Percentiles rank a stretch among this genome's conserved stretches.
Evolutionary conservation across 2,113 vertebrate species (phyloP).

Genomic region (Coreoperca whiteheadi): DNA sequence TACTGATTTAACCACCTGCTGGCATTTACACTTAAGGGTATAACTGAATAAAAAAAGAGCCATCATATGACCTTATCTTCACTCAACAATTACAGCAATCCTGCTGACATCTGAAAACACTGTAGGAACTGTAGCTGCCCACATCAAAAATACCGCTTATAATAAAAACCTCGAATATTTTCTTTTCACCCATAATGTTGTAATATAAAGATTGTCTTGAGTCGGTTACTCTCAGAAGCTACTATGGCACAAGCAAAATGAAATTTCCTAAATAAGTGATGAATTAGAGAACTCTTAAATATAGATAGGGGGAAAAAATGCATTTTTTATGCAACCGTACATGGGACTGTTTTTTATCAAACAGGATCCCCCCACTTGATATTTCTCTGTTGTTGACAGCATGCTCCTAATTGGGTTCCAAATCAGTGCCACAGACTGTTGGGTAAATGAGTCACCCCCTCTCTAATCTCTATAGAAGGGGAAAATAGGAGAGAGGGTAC

Average conservation of each 20-base stretch:
- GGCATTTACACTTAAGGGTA: background rate
- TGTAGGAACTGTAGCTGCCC: background rate
- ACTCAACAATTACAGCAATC: background rate
- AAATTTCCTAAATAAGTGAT: slow-evolving; percentile 10
- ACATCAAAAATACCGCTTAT: background rate
- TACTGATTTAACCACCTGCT: background rate
- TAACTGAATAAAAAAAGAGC: background rate
- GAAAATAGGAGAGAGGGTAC: slow-evolving; percentile 70
- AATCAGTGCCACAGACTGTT: slow-evolving; percentile 58
- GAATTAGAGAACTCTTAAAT: background rate
- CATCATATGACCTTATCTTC: background rate
- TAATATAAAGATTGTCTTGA: background rate
- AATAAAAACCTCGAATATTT: slow-evolving; percentile 3
- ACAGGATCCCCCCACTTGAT: slow-evolving; percentile 20
- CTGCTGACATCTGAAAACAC: background rate
- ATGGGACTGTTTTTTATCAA: background rate
- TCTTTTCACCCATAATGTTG: background rate
- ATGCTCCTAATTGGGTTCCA: slow-evolving; percentile 64
- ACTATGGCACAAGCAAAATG: background rate
- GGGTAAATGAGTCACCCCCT: slow-evolving; percentile 60
- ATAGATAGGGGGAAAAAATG: background rate
- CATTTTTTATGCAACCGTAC: background rate
- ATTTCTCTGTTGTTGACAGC: slow-evolving; percentile 57
- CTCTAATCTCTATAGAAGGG: slow-evolving; percentile 57
- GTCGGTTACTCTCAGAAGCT: background rate